Conservation (phyloP, 2,797 vertebrate genomes). For the Trichosurus vulpecula region DNA sequence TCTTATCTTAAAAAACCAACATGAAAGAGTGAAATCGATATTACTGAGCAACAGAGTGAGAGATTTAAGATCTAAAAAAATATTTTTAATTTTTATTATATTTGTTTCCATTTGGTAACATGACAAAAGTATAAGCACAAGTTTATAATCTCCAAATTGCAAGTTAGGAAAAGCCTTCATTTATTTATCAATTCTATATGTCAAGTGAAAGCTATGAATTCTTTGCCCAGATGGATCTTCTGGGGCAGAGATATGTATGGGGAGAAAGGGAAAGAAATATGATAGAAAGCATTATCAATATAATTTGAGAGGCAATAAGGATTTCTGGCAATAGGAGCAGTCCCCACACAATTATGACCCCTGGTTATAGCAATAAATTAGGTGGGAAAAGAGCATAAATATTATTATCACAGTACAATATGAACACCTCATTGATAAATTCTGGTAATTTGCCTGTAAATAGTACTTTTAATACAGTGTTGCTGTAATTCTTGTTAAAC, state of each 20-base stretch:
- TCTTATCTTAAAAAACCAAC: conserved; percentile 43
- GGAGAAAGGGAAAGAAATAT: not conserved
- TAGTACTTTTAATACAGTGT: conserved; percentile 5
- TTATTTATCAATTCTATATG: not conserved
- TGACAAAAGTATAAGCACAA: conserved; percentile 5
- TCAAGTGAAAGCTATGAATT: not conserved
- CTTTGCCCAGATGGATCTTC: not conserved
- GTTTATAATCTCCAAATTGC: not conserved
- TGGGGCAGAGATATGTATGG: not conserved
- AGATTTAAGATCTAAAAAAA: not conserved
- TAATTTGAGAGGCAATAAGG: not conserved
- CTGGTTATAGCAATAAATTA: not conserved
- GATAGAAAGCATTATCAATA: not conserved
- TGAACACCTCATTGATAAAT: conserved; percentile 49
- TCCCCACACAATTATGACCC: conserved; percentile 4
- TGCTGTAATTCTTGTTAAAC: conserved; percentile 47
- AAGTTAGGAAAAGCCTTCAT: conserved; percentile 6
- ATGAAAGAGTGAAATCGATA: not conserved
- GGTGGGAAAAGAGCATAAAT: conserved; percentile 1
- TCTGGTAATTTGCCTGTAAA: conserved; percentile 39
- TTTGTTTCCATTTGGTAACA: not conserved
- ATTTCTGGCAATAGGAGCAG: not conserved
- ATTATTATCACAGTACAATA: not conserved
- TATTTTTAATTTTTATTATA: not conserved
- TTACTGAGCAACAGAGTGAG: not conserved